phyloP scores from a whole-genome alignment of 2,888 invertebrate species.

The Tenthredo scrophulariae region DNA sequence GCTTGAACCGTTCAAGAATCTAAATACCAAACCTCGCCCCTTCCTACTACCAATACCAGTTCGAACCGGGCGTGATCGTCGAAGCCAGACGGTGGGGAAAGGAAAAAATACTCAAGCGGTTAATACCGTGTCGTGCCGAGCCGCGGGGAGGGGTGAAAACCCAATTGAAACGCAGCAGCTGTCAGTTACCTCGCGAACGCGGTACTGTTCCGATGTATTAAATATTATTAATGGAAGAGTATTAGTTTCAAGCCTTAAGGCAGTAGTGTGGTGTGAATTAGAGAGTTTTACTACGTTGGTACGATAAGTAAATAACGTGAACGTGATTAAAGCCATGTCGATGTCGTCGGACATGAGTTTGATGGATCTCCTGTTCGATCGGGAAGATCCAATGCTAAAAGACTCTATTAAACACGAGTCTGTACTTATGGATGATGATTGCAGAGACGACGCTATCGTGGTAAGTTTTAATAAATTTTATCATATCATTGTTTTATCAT shows the following conservation, averaged over 20 bases:
- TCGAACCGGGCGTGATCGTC: slow-evolving; percentile 31
- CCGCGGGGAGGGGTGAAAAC: slow-evolving; percentile 29
- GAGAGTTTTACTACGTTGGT: neutral
- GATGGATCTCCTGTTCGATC: slow-evolving; percentile 75
- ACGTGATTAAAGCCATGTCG: slow-evolving; percentile 66
- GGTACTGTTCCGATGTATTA: neutral
- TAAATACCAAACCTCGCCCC: neutral
- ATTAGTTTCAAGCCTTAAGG: slow-evolving; percentile 42
- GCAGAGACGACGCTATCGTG: slow-evolving; percentile 66
- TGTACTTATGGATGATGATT: slow-evolving; percentile 65
- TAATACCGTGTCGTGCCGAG: neutral
- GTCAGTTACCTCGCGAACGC: slow-evolving; percentile 51
- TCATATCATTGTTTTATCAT: neutral
- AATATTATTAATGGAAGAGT: slow-evolving; percentile 35
- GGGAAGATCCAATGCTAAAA: slow-evolving; percentile 73
- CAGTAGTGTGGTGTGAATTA: slow-evolving; percentile 45
- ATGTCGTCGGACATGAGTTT: slow-evolving; percentile 75
- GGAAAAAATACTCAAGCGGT: neutral
- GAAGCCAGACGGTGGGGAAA: slow-evolving; percentile 9
- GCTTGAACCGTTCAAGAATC: neutral
- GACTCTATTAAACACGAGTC: slow-evolving; percentile 70
- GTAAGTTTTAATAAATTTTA: slow-evolving; percentile 61
- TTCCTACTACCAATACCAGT: neutral
- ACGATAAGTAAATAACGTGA: slow-evolving; percentile 24
- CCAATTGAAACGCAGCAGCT: slow-evolving; percentile 42